A percentile compares a stretch with the other conserved stretches of the same genome.
These are phyloP conservation scores for Babyrousa celebensis DNA, from an alignment of 2,797 vertebrate species.

Conservation along the genomic window DNA sequence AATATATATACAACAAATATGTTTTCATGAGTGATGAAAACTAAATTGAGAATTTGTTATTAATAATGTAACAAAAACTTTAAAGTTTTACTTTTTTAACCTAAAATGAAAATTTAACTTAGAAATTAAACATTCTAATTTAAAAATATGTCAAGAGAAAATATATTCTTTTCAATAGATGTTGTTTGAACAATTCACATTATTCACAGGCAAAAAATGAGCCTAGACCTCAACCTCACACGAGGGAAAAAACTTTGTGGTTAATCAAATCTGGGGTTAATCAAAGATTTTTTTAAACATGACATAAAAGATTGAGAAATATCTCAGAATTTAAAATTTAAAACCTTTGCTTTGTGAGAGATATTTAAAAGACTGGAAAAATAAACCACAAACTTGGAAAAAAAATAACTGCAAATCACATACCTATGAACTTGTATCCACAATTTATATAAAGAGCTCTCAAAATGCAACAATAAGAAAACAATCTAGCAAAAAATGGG, in stretches of 20 bases:
- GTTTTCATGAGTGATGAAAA: constrained; percentile 29
- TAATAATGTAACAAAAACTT: constrained; percentile 30
- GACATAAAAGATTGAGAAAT: constrained; percentile 26
- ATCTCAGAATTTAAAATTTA: constrained; percentile 30
- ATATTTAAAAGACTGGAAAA: background rate
- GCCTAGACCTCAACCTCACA: background rate
- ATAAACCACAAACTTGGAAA: background rate
- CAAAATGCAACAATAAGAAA: constrained; percentile 42
- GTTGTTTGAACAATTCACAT: background rate
- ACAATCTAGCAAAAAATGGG: constrained; percentile 10
- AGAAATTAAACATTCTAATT: constrained; percentile 64
- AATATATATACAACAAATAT: constrained; percentile 36
- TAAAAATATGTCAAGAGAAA: constrained; percentile 53
- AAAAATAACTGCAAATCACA: constrained; percentile 11
- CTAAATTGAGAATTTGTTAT: constrained; percentile 41
- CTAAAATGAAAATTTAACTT: background rate
- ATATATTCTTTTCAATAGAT: background rate
- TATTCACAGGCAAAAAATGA: constrained; percentile 49
- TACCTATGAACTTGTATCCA: background rate
- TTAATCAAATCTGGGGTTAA: background rate
- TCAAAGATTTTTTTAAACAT: constrained; percentile 52
- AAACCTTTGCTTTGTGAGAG: constrained; percentile 10
- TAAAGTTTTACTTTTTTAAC: constrained; percentile 44
- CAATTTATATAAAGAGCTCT: constrained; percentile 45
- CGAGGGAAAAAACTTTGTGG: background rate